A percentile compares a stretch with the other conserved stretches of the same genome.
Evolutionary conservation across 2,113 vertebrate genomes (phyloP).

Genomic region (Aphyosemion australe): DNA sequence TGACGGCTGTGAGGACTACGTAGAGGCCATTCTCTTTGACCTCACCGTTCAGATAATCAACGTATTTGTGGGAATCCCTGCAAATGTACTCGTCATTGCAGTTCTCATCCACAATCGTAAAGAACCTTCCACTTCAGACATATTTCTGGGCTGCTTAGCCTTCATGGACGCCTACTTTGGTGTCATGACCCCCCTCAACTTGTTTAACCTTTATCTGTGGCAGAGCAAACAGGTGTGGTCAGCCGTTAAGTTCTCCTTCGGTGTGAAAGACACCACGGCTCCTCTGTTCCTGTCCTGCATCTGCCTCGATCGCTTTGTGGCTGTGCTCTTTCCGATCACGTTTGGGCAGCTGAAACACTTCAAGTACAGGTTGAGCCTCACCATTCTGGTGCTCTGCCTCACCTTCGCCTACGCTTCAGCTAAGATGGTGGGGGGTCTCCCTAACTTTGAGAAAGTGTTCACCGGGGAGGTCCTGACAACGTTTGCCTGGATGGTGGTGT

Average conservation of each 20-base stretch:
- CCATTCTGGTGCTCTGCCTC: constrained; percentile 64
- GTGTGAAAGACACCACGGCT: constrained; percentile 79
- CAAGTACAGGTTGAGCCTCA: constrained; percentile 72
- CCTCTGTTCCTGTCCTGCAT: constrained; percentile 80
- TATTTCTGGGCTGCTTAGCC: constrained; percentile 77
- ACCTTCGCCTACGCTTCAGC: constrained; percentile 76
- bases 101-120: constrained; percentile 70
- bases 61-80: constrained; percentile 74
- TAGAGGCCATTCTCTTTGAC: constrained; percentile 75
- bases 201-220: constrained; percentile 76
- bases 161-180: constrained; percentile 80
- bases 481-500: constrained; percentile 77
- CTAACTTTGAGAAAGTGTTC: constrained; percentile 79
- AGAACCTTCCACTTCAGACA: constrained; percentile 76
- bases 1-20: constrained; percentile 67
- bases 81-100: constrained; percentile 74
- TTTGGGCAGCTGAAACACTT: constrained; percentile 71
- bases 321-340: constrained; percentile 74
- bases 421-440: constrained; percentile 69
- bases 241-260: constrained; percentile 67
- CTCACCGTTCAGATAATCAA: constrained; percentile 74
- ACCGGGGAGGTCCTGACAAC: constrained; percentile 70
- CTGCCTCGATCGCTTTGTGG: constrained; percentile 81
- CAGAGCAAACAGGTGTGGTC: constrained; percentile 61
- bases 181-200: constrained; percentile 62